Evolutionary conservation across 2,888 invertebrate species (phyloP), one percentile per base, ranked within the genome.

Genomic region (Scaptomyza cyrtandrae): DNA sequence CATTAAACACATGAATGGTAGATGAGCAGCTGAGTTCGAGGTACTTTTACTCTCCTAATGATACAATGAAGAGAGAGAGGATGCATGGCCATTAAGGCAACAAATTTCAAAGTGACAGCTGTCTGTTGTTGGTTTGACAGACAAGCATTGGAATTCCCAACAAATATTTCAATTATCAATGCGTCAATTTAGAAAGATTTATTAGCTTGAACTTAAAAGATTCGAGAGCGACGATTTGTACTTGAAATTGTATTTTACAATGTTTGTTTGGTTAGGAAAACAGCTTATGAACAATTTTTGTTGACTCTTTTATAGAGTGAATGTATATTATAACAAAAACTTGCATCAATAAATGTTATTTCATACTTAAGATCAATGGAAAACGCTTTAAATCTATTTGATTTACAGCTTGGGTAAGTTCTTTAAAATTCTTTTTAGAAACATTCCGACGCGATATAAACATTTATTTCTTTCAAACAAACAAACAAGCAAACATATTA

Each of bases 21-120:
- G 27, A 37, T 13, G 24, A 14, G 27, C 13, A 27, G 43, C 33
- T 31, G 4, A 43, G 6, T 3, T 37, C 13, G 31, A 11, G 31
- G 16, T 9, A 27, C 5, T 33, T 4, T 5, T 9, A 27, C 5
- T 33, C 31, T 37, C 33, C 19, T n/a, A 29, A 24, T n/a, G 16
- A 19, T 10, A 31, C 3, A 29, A n/a, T 24, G n/a, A 16, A 35
- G 33, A 14, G 10, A 14, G 10, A n/a, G 33, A 43, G 13, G 10
- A n/a, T 14, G 16, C 16, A 46, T 31, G 44, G 31, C 33, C 24
- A 43, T 53, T 55, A 45, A 45, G 14, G 24, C 7, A 44, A 45
- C 55, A 14, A 52, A 9, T 49, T 58, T 1, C 10, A 33, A 56
- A 35, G 16, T 54, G 59, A 27, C 54, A 72, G 72, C 58, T 59